Conservation (phyloP, 64 coral and sea anemone genomes). For the Pachyseris speciosa region DNA sequence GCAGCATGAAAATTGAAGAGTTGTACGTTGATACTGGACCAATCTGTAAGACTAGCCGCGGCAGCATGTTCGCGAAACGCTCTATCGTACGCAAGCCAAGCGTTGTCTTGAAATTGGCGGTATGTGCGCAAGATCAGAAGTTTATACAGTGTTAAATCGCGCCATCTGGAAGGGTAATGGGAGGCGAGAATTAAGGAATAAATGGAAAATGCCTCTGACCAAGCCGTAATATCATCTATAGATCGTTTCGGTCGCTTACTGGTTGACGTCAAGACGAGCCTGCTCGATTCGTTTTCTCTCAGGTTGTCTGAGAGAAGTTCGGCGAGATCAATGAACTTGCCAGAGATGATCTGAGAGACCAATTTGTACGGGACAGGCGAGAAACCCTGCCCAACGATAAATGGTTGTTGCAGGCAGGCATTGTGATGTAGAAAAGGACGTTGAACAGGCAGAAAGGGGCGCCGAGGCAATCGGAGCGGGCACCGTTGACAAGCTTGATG, state of each 20-base stretch:
- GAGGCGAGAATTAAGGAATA: neutral
- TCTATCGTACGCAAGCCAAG: neutral
- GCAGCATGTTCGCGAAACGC: slow-evolving; percentile 49
- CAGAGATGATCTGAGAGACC: neutral
- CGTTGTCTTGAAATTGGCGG: slow-evolving; percentile 6
- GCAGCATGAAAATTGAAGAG: neutral
- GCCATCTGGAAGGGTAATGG: neutral
- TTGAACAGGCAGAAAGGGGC: neutral
- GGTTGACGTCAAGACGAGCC: neutral
- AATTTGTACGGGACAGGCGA: neutral
- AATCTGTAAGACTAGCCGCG: neutral
- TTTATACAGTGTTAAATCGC: slow-evolving; percentile 9
- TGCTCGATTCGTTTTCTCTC: neutral
- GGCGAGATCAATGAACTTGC: neutral
- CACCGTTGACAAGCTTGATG: too few relatives aligned
- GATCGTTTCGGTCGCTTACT: neutral
- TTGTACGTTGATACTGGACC: slow-evolving; percentile 6
- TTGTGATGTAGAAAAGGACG: neutral
- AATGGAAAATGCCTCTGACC: slow-evolving; percentile 6
- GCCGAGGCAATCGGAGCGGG: too few relatives aligned
- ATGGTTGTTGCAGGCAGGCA: neutral
- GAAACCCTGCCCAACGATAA: neutral
- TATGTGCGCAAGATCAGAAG: slow-evolving; percentile 1
- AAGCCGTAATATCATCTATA: neutral
- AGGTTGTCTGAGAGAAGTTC: neutral